Conservation (phyloP, 1,140 invertebrate genomes). For the Thaumatotibia leucotreta region DNA sequence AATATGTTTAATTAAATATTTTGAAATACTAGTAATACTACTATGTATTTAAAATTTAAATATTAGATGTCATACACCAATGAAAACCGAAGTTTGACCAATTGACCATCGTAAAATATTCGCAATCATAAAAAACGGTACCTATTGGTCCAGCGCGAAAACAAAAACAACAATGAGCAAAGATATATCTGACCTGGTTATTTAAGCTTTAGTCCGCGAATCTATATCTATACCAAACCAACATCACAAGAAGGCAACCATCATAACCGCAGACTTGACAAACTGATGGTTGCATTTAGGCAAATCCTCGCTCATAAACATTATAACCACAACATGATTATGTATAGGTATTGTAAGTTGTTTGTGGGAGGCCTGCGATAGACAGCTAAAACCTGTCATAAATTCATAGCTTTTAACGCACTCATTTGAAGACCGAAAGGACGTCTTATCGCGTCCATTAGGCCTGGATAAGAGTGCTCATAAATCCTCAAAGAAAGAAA, state of each 20-base stretch:
- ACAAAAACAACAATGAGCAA: too few relatives aligned
- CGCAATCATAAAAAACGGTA: too few relatives aligned
- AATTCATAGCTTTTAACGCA: background rate
- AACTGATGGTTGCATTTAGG: background rate
- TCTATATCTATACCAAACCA: background rate
- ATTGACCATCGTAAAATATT: too few relatives aligned
- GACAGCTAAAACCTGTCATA: background rate
- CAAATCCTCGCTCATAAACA: background rate
- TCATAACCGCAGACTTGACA: background rate
- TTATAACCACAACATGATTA: background rate
- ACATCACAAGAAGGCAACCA: background rate
- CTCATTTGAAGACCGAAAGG: background rate
- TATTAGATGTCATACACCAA: too few relatives aligned
- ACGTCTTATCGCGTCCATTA: conserved; percentile 2
- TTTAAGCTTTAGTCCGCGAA: background rate
- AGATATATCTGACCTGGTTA: too few relatives aligned
- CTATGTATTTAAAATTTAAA: too few relatives aligned
- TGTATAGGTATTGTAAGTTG: too few relatives aligned
- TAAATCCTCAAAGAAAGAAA: conserved; percentile 13
- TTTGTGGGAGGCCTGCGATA: background rate
- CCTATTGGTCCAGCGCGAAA: too few relatives aligned
- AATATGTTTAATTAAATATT: too few relatives aligned
- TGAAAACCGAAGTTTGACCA: too few relatives aligned
- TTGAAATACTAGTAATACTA: too few relatives aligned
- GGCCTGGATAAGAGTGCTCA: background rate